Percentiles rank a stretch among this genome's conserved stretches.
Evolutionary conservation across 2,113 vertebrate genomes (phyloP).

Genomic region (Poeciliopsis prolifica): DNA sequence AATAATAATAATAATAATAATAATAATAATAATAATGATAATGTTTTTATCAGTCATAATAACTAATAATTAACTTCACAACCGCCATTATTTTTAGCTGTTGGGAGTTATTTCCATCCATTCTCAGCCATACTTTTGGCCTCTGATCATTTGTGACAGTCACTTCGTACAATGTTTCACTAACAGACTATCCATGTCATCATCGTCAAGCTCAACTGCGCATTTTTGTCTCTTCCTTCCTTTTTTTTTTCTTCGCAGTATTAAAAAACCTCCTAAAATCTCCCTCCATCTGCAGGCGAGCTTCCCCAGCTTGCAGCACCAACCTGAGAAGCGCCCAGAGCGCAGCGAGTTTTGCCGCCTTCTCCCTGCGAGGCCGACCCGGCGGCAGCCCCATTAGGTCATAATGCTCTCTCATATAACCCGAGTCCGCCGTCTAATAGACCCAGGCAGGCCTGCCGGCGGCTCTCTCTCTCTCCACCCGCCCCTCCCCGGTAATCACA

Average conservation of each 20-base stretch:
- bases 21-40: neutral
- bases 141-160: neutral
- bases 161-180: neutral
- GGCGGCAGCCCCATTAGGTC: constrained; percentile 69
- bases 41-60: neutral
- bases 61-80: neutral
- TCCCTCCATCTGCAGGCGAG: constrained; percentile 39
- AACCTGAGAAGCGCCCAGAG: constrained; percentile 58
- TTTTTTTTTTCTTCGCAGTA: too few species aligned
- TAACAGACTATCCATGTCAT: neutral
- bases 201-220: neutral
- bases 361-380: constrained; percentile 64
- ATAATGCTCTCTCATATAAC: constrained; percentile 73
- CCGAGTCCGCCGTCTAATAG: constrained; percentile 68
- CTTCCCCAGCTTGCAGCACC: constrained; percentile 27
- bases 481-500: constrained; percentile 75
- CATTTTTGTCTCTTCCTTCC: neutral
- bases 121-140: neutral
- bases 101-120: neutral
- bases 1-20: too few species aligned
- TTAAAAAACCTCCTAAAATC: neutral
- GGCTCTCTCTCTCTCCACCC: constrained; percentile 48
- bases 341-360: constrained; percentile 29
- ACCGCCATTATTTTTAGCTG: neutral
- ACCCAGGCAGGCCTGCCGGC: constrained; percentile 70